A percentile compares a stretch with the other conserved stretches of the same genome.
Conservation (phyloP, 2,888 invertebrate species). For the Sinelater perroti region DNA sequence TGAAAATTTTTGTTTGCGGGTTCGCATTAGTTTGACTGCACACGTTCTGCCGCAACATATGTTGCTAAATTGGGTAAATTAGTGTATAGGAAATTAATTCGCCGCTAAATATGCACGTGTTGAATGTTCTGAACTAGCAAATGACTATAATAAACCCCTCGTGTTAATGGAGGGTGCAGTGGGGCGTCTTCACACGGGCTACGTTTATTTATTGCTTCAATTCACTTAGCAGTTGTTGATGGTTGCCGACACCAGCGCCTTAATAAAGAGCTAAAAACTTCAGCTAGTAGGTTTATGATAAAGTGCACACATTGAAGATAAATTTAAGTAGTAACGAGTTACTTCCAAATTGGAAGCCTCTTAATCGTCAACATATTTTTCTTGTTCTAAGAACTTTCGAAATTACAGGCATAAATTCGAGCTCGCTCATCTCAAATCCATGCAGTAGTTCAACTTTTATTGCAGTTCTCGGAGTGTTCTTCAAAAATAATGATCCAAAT, state of each 20-base stretch:
- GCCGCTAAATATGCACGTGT: neutral
- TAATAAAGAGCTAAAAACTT: too few species aligned
- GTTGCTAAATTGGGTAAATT: conserved; percentile 2
- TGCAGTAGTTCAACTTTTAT: conserved; percentile 8
- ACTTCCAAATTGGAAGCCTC: neutral
- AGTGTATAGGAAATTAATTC: conserved; percentile 3
- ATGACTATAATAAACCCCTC: neutral
- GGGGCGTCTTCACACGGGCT: too few species aligned
- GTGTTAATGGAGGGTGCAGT: neutral
- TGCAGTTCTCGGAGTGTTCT: conserved; percentile 2
- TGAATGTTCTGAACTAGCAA: neutral
- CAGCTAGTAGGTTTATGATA: too few species aligned
- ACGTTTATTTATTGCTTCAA: too few species aligned
- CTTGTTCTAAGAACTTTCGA: neutral
- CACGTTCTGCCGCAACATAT: neutral
- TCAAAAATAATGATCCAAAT: conserved; percentile 12
- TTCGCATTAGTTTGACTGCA: neutral
- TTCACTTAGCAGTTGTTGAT: too few species aligned
- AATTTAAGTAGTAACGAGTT: neutral
- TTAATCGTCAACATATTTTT: conserved; percentile 9
- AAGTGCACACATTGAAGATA: too few species aligned
- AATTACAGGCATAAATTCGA: conserved; percentile 6
- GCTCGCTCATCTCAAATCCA: conserved; percentile 1
- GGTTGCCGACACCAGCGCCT: too few species aligned
- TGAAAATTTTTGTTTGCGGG: neutral